Evolutionary conservation across 2,113 vertebrate species (phyloP).

Genomic region (human (Homo sapiens)): GRCh38 chr7:115087001-115087500

Average conservation of each 20-base stretch:
- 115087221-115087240: constrained; percentile 9
- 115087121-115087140: not conserved
- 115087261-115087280: not conserved
- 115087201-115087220: not conserved
- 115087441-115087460: constrained; percentile 3
- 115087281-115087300: not conserved
- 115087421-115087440: constrained; percentile 27
- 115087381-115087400: not conserved
- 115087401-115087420: not conserved
- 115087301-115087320: not conserved
- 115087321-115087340: not conserved
- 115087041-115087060: not conserved
- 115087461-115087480: not conserved
- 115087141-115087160: not conserved
- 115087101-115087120: not conserved
- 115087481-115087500: not conserved
- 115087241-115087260: not conserved
- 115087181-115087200: constrained; percentile 14
- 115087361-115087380: not conserved
- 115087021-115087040: not conserved
- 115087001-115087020: not conserved
- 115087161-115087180: not conserved
- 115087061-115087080: not conserved
- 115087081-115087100: not conserved
- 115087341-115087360: not conserved